Evolutionary conservation across 2,113 vertebrate species (phyloP), one percentile per base, ranked within the genome.

Genomic region (Tricholaema leucomelas): DNA sequence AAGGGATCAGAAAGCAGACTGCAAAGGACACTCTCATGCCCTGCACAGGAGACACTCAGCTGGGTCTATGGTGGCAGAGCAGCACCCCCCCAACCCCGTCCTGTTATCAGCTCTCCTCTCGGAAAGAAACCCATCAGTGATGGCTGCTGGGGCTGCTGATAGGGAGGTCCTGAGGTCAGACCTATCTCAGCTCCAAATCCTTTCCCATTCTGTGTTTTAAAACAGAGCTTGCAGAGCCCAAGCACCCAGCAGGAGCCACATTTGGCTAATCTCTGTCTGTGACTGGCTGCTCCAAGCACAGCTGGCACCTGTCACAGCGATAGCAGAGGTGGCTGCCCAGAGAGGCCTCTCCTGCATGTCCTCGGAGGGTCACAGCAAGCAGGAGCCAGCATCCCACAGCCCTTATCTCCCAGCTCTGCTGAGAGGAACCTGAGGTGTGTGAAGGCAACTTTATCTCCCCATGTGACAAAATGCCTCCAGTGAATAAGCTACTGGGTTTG

Each of bases 261-360:
- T 92, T 97, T 89, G 95, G 93, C 92, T 97, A 97, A 98, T 98
- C 97, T 97, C 88, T 3, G 40, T 58, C 92, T 95, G 94, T 28
- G 80, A 52, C 91, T 73, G 42, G 83, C 94, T 94, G 94, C 75
- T 94, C 72, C 65, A 92, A 77, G n/a, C 63, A 59, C 96, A 96
- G 96, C 96, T 97, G 97, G 96, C 97, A 97, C 96, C 96, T 97
- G 97, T 95, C 91, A 97, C 77, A 92, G 69, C 2, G 96, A 97
- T 98, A 98, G 87, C 92, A 95, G 81, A 96, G 97, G 94, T 96
- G 94, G 93, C 90, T 95, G 97, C 88, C 96, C 96, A 96, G 93
- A 92, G 94, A 95, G 93, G 48, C 31, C 83, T 93, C 74, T 88
- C 65, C 93, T 81, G 58, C 15, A 90, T 81, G 93, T 74, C 92